Conservation (phyloP, 2,113 vertebrate species). For the Laterallus jamaicensis region DNA sequence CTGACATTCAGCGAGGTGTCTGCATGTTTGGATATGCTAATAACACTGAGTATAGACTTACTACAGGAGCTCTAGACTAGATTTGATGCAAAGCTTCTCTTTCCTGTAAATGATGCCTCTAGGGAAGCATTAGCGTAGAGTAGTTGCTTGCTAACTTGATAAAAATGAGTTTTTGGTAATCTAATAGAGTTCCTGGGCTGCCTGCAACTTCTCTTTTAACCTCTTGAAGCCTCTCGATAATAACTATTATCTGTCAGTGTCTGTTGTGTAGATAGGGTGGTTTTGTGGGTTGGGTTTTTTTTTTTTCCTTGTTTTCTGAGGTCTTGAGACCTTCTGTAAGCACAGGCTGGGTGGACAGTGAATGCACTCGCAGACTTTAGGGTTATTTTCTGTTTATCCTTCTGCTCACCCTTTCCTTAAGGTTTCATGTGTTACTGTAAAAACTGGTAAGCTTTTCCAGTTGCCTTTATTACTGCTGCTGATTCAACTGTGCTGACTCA, state of each 20-base stretch:
- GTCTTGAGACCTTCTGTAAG: background rate
- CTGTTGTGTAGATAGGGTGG: background rate
- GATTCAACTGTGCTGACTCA: background rate
- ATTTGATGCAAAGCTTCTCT: background rate
- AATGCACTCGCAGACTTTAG: background rate
- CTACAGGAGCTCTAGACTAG: background rate
- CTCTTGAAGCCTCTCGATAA: background rate
- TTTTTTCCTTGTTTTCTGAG: background rate
- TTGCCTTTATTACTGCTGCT: background rate
- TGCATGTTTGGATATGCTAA: background rate
- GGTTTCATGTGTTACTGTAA: background rate
- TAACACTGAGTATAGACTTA: background rate
- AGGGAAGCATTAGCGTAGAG: background rate
- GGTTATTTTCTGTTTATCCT: background rate
- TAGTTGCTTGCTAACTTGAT: background rate
- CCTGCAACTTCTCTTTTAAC: background rate
- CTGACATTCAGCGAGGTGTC: background rate
- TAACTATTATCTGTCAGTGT: background rate
- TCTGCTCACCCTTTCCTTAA: background rate
- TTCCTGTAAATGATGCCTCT: background rate
- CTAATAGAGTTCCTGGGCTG: background rate
- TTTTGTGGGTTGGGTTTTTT: no score
- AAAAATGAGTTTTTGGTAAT: background rate
- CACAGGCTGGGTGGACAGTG: background rate
- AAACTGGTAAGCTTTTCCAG: background rate